Conservation (phyloP, 2,113 vertebrate species). For the Centropus unirufus region DNA sequence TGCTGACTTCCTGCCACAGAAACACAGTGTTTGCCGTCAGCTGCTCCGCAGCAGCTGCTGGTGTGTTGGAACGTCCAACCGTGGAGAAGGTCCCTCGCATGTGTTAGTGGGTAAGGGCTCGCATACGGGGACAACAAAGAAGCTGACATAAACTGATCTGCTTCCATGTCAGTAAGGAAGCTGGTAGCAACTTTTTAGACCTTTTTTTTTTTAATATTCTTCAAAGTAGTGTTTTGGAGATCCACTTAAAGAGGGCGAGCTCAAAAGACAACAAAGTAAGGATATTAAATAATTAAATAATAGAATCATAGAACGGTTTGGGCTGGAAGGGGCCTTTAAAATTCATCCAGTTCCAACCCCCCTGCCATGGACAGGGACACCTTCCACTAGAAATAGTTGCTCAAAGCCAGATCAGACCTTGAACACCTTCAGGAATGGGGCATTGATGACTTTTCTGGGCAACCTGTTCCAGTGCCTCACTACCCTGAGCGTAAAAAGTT, state of each 20-base stretch:
- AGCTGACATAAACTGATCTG: neutral
- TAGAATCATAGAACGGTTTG: no score
- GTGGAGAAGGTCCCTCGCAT: neutral
- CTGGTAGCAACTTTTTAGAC: neutral
- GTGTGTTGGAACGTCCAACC: accelerated
- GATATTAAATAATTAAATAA: neutral
- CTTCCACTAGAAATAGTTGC: no score
- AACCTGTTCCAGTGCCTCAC: no score
- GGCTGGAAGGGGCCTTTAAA: no score
- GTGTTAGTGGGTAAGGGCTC: neutral
- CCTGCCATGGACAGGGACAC: no score
- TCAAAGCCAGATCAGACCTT: no score
- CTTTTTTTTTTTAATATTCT: neutral
- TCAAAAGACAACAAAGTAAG: neutral
- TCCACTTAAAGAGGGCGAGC: neutral
- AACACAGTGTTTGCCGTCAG: neutral
- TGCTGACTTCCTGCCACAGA: neutral
- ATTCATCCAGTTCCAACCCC: no score
- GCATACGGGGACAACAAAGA: neutral
- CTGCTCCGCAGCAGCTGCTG: conserved; percentile 3
- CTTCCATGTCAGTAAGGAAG: neutral
- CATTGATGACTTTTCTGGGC: no score
- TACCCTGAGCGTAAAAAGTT: no score
- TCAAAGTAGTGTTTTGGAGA: neutral
- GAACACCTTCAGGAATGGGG: no score